Conservation (phyloP, 1,140 invertebrate species). For the Papilio polytes region DNA sequence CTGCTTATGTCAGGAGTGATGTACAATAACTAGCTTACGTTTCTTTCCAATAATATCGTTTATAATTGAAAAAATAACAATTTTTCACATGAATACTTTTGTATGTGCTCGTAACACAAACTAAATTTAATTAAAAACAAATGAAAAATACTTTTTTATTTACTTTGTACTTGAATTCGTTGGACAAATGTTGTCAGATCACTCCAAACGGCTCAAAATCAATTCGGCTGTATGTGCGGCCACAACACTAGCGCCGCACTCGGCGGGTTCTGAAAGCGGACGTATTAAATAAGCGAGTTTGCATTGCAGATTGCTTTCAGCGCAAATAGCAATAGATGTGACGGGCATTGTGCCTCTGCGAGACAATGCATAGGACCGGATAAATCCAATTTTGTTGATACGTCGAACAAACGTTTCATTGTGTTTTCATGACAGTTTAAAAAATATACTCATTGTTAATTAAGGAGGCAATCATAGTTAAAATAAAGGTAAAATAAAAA, state of each 20-base stretch:
- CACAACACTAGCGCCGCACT: constrained; percentile 48
- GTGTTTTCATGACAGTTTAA: neutral
- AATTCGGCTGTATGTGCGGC: constrained; percentile 44
- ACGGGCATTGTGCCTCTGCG: constrained; percentile 51
- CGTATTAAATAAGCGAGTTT: constrained; percentile 73
- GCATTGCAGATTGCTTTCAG: constrained; percentile 73
- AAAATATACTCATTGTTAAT: too few species aligned
- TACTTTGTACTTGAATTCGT: constrained; percentile 26
- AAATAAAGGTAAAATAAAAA: neutral
- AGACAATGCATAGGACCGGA: constrained; percentile 60
- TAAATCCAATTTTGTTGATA: constrained; percentile 55
- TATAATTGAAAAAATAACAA: neutral
- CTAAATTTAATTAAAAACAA: constrained; percentile 26
- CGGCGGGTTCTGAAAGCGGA: constrained; percentile 52
- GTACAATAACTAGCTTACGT: too few species aligned
- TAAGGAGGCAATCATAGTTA: neutral
- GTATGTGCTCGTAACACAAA: neutral
- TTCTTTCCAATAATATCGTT: neutral
- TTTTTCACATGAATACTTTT: neutral
- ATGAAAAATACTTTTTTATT: constrained; percentile 28
- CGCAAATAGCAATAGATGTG: constrained; percentile 60
- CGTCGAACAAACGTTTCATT: neutral
- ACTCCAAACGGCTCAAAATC: constrained; percentile 49
- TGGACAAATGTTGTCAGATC: constrained; percentile 29
- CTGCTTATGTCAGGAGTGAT: too few species aligned